Base-by-base conservation (phyloP, 2,797 vertebrate genomes). In the Heteromormyrus szaboi region DNA sequence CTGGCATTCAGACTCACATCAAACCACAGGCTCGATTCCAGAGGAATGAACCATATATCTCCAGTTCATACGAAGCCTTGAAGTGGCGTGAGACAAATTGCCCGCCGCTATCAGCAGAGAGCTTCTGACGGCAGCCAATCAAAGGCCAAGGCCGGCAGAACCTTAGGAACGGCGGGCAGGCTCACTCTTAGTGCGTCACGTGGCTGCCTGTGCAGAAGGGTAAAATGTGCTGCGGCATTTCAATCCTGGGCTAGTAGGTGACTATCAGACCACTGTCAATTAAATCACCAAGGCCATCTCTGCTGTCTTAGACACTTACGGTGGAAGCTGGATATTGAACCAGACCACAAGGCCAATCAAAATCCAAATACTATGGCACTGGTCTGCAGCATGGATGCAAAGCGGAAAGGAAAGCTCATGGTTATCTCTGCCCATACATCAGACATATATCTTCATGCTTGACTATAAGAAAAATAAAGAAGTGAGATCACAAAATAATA, bases 111-210 rank as follows among this genome's bases (percentile, higher is more conserved):
- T 48, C 37, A 83, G 88, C 87, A 89, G 84, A 88, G 86, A 90
- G 79, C 90, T 62, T 89, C 89, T 76, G 89, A 91, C 88, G 85
- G 92, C 92, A 90, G 89, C 89, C 89, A 90, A 91, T 93, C 89
- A 92, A 92, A 93, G 89, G 89, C 91, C 91, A 93, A 0, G 33
- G 89, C 72, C 91, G 88, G 88, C 90, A 90, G 92, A 92, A 87
- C 90, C 92, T 93, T 93, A 48, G 89, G 91, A 93, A 91, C 59
- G 90, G 90, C 90, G 90, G 89, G 91, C 88, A 89, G 88, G 89
- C 92, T 91, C 87, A 92, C 90, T 91, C 92, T 90, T 89, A 91
- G 88, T 90, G 89, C 89, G 89, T 92, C 92, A 48, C 91, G 87
- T 86, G 54, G 72, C 88, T 53, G 56, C 12, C 29, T 46, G 86